A percentile compares a stretch with the other conserved stretches of the same genome.
These are phyloP conservation scores for Erannis defoliaria DNA, from an alignment of 2,888 invertebrate genomes.

Conservation along the genomic window DNA sequence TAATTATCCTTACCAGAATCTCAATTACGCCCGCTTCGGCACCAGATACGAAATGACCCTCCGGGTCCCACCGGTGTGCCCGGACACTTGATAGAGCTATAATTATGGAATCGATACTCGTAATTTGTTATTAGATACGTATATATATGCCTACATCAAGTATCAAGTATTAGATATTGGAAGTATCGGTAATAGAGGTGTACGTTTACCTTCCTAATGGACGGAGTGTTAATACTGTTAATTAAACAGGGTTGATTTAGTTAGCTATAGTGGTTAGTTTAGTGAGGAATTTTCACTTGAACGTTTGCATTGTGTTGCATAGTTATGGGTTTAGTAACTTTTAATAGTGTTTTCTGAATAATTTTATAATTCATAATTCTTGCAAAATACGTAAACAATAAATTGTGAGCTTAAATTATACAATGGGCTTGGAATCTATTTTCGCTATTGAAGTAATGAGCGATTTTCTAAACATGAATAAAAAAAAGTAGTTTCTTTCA, in stretches of 20 bases:
- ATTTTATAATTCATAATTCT: too few relatives aligned
- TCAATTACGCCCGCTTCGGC: conserved; percentile 15
- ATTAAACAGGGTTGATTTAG: background rate
- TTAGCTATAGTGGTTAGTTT: background rate
- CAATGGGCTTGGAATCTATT: too few relatives aligned
- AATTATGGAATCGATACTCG: conserved; percentile 19
- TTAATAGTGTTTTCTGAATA: too few relatives aligned
- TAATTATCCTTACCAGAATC: conserved; percentile 27
- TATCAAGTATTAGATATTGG: background rate
- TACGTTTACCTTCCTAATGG: background rate
- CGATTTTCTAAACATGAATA: too few relatives aligned
- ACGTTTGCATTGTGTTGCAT: background rate
- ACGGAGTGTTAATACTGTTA: conserved; percentile 9
- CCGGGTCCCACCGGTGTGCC: conserved; percentile 11
- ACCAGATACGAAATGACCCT: conserved; percentile 23
- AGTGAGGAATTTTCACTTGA: background rate
- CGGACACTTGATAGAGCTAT: conserved; percentile 22
- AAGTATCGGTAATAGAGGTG: background rate
- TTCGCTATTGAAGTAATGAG: too few relatives aligned
- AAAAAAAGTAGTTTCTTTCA: too few relatives aligned
- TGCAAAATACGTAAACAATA: too few relatives aligned
- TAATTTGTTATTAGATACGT: conserved; percentile 14
- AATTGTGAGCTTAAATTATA: too few relatives aligned
- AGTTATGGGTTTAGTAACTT: too few relatives aligned
- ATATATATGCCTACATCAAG: conserved; percentile 3